phyloP scores from a whole-genome alignment of 2,113 vertebrate species.

The Ageneiosus marmoratus region DNA sequence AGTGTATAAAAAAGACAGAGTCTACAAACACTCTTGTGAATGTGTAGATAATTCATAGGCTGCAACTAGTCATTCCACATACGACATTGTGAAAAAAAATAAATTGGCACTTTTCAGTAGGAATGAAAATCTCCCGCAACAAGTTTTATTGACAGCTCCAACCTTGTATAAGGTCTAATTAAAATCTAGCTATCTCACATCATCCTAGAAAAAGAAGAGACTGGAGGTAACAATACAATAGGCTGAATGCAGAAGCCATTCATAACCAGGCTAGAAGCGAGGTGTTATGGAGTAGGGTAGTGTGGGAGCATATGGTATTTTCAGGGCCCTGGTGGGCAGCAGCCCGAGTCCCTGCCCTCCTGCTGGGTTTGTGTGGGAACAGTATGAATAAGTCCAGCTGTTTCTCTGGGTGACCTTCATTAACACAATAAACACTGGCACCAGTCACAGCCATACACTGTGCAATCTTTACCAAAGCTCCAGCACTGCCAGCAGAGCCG shows the following conservation, averaged over 20 bases:
- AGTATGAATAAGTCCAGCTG: conserved; percentile 66
- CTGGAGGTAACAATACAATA: background rate
- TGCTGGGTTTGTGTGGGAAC: conserved; percentile 63
- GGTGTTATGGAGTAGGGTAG: conserved; percentile 52
- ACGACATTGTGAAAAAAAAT: background rate
- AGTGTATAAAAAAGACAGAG: background rate
- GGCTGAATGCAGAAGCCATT: background rate
- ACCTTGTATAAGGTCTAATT: background rate
- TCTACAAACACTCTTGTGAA: background rate
- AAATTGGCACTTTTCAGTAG: too few species aligned
- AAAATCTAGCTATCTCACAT: background rate
- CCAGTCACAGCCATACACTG: conserved; percentile 60
- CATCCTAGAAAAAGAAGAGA: background rate
- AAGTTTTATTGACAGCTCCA: background rate
- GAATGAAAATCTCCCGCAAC: background rate
- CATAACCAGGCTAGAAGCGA: conserved; percentile 34
- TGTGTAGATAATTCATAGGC: background rate
- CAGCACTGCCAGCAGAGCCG: background rate
- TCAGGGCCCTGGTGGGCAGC: conserved; percentile 56
- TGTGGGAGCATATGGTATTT: conserved; percentile 69
- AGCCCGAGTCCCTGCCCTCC: conserved; percentile 52
- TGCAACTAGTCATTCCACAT: background rate
- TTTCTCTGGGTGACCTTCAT: conserved; percentile 71
- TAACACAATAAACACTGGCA: conserved; percentile 70
- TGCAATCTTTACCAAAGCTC: conserved; percentile 3